These are phyloP conservation scores for Megamerina dolium DNA, from an alignment of 2,888 invertebrate genomes.

Conservation along the genomic window DNA sequence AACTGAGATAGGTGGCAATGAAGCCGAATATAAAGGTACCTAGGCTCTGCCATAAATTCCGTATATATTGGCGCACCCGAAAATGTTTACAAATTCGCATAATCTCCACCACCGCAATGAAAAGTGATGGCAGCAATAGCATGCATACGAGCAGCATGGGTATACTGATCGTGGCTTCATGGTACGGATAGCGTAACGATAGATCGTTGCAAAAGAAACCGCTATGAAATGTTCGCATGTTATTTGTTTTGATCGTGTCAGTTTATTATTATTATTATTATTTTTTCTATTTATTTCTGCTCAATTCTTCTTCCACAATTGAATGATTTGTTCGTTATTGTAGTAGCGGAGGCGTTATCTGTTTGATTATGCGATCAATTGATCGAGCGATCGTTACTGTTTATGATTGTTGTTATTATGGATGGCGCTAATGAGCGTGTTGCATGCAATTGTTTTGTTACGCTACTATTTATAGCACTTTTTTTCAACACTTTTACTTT, in stretches of 20 bases:
- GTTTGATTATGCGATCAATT: too few relatives aligned
- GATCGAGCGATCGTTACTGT: too few relatives aligned
- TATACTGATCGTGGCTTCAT: constrained; percentile 39
- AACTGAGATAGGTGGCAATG: constrained; percentile 38
- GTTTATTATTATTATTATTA: background rate
- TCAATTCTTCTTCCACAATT: background rate
- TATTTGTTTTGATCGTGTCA: background rate
- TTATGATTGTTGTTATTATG: too few relatives aligned
- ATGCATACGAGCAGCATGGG: constrained; percentile 37
- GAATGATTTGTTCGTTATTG: too few relatives aligned
- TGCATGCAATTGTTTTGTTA: too few relatives aligned
- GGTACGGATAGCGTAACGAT: constrained; percentile 37
- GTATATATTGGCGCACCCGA: constrained; percentile 33
- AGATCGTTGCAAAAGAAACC: constrained; percentile 41
- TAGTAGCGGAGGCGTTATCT: too few relatives aligned
- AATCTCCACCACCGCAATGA: constrained; percentile 37
- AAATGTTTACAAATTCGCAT: constrained; percentile 38
- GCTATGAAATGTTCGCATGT: constrained; percentile 38
- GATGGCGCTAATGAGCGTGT: too few relatives aligned
- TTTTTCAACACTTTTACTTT: too few relatives aligned
- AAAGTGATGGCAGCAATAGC: constrained; percentile 38
- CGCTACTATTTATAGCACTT: too few relatives aligned
- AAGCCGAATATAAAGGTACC: constrained; percentile 39
- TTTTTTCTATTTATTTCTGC: background rate
- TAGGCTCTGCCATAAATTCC: constrained; percentile 33